A percentile compares a stretch with the other conserved stretches of the same genome.
Evolutionary conservation across 2,888 invertebrate species (phyloP).

Genomic region (Hipparchia sbordonii): DNA sequence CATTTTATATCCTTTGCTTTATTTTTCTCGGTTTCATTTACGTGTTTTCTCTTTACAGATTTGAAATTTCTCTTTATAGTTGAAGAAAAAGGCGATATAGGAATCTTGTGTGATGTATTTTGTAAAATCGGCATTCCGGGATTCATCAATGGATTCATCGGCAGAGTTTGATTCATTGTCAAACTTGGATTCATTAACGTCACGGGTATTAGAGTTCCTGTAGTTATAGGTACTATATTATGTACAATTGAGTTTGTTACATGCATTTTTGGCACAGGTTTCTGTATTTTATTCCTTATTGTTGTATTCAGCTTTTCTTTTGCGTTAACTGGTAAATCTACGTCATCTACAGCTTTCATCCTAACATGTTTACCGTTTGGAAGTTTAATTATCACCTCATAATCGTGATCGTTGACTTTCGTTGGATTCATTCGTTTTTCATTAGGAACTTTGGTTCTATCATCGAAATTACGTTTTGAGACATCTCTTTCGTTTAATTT

Average conservation of each 20-base stretch:
- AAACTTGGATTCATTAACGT: slow-evolving; percentile 41
- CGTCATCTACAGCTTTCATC: slow-evolving; percentile 63
- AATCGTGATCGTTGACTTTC: slow-evolving; percentile 59
- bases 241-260: slow-evolving; percentile 40
- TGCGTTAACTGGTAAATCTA: slow-evolving; percentile 46
- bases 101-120: slow-evolving; percentile 49
- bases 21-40: slow-evolving; percentile 7
- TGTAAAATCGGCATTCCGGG: slow-evolving; percentile 17
- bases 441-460: neutral
- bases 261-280: slow-evolving; percentile 34
- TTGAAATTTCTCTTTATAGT: slow-evolving; percentile 38
- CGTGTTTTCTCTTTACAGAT: slow-evolving; percentile 37
- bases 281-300: slow-evolving; percentile 56
- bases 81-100: slow-evolving; percentile 53
- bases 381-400: slow-evolving; percentile 69
- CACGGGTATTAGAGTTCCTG: slow-evolving; percentile 51
- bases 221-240: slow-evolving; percentile 49
- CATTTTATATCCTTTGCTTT: slow-evolving; percentile 33
- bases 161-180: neutral
- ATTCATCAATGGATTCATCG: slow-evolving; percentile 14
- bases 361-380: slow-evolving; percentile 67
- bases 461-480: slow-evolving; percentile 36
- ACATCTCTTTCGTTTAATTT: slow-evolving; percentile 11
- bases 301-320: slow-evolving; percentile 64
- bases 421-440: neutral